Base-by-base conservation (phyloP, 2,888 invertebrate genomes). In the Chalcis sispes region DNA sequence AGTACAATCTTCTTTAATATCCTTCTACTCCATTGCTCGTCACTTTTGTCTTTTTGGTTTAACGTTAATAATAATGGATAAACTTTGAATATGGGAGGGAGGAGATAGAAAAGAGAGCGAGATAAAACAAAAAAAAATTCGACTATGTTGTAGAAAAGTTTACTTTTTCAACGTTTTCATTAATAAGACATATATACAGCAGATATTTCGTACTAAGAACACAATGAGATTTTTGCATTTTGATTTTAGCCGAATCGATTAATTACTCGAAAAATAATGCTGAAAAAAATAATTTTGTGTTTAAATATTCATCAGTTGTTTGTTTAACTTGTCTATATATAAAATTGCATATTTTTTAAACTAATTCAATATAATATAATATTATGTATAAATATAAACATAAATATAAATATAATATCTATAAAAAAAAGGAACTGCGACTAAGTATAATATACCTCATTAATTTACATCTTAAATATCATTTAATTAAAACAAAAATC, bases 1-100 rank as follows among this genome's bases (percentile, higher is more conserved):
- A 0, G 25, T 5, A 3, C 18, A 8, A 40, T 4, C 48, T 67
- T 29, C 67, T 67, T 67, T 46, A 42, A 61, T 20, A n/a, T 50
- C 50, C 27, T 70, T 61, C 59, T 18, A 18, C 48, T 54, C 5
- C 7, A 58, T 10, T 25, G 42, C 25, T n/a, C 36, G 10, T 36
- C 36, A 36, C 36, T 4, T 13, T 42, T 15, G 42, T 66, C 27
- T 40, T 13, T 5, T 48, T 40, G 18, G 72, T 59, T 29, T 40
- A 20, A 75, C 54, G 56, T 75, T 70, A 70, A 75, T 75, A 70
- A 75, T 75, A 75, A 75, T 70, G 56, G 58, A 70, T 58, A 62
- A 70, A 64, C 70, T 64, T 70, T 59, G 56, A 46, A 74, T 70
- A 58, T 40, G 29, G 18, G 13, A 36, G 48, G 4, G 2, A 27